Evolutionary conservation across 37 sponge, comb jelly and placozoan species (phyloP), one percentile per base, ranked within the genome.

Genomic region (Cliona cf. orientalis): DNA sequence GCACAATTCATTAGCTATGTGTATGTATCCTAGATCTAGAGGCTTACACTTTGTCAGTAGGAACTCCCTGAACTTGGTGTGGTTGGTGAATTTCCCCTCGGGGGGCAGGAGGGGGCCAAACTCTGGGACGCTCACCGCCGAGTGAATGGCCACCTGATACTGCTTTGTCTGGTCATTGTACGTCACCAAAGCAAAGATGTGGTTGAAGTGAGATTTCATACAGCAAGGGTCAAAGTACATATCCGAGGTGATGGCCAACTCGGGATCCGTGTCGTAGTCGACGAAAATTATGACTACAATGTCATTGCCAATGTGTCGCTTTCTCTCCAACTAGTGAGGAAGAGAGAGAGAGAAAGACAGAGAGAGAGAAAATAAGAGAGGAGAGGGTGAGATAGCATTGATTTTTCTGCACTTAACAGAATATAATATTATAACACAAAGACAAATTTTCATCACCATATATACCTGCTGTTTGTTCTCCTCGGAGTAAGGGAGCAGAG

Each of bases 221-320:
- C 28, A 49, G 41, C 67, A 19, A 36, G 94, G 91, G 69, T 90
- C 49, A 68, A 94, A 94, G 60, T 44, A 34, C 60, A 85, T 66
- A 11, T 66, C 58, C 33, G 62, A 49, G 43, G 44, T 11, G 39
- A 73, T 66, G 0, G 78, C 84, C 32, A 62, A 42, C 11, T 87
- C 76, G 14, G 71, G 81, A 22, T 86, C 42, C 17, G 60, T 58
- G 32, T 94, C 79, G 1, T 75, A 81, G 22, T 94, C 94, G n/a
- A 85, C 61, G 71, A 69, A 94, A 29, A 91, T 88, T 61, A 91
- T 95, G 62, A 89, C 87, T 1, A 84, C 85, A 41, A 94, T 94
- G 62, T 94, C 92, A 74, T 95, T 95, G 36, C 95, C 95, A 76
- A 95, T 39, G 71, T 95, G 95, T 22, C 91, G 79, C 67, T 94